phyloP scores from a whole-genome alignment of 1,140 invertebrate genomes.

The Drosophila nigrodunni region DNA sequence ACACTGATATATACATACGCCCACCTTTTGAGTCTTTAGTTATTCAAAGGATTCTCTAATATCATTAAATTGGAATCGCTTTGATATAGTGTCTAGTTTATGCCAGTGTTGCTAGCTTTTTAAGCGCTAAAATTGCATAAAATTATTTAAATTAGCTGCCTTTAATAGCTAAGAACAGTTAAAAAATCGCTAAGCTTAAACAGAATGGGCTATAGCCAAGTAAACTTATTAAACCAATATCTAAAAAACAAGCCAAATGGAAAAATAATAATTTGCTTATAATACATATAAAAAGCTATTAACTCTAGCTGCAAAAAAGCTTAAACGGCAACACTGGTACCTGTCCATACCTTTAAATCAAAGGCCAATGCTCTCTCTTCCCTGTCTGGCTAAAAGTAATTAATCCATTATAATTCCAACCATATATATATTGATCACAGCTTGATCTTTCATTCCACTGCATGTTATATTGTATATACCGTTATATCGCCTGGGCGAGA shows the following conservation, averaged over 20 bases:
- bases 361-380: background rate
- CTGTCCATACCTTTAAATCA: background rate
- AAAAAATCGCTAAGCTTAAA: too few relatives aligned
- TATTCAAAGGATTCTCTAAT: too few relatives aligned
- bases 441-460: constrained; percentile 7
- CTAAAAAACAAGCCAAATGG: too few relatives aligned
- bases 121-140: too few relatives aligned
- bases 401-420: background rate
- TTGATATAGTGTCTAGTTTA: constrained; percentile 4
- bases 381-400: background rate
- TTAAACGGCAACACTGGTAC: too few relatives aligned
- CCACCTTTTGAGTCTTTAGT: background rate
- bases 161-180: too few relatives aligned
- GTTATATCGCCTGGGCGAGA: background rate
- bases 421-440: background rate
- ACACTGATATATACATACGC: background rate
- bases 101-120: background rate
- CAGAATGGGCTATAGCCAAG: too few relatives aligned
- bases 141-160: too few relatives aligned
- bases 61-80: background rate
- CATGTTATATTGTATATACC: constrained; percentile 13
- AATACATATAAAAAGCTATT: too few relatives aligned
- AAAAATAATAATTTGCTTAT: too few relatives aligned
- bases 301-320: too few relatives aligned
- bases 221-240: too few relatives aligned